Evolutionary conservation across 2,113 vertebrate genomes (phyloP).

Genomic region (Bombycilla garrulus): DNA sequence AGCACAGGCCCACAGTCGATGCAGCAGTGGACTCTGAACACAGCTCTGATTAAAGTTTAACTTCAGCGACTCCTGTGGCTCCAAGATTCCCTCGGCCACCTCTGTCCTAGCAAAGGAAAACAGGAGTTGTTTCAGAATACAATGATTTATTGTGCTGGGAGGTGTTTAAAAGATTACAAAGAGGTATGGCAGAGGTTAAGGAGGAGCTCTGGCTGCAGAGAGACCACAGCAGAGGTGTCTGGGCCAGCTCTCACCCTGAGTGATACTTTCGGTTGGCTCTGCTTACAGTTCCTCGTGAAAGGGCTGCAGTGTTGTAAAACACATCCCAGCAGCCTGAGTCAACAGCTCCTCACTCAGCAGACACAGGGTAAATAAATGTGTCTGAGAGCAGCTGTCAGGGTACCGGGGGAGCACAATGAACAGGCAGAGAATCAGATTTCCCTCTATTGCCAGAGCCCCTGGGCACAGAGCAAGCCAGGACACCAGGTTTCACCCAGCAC

Average conservation of each 20-base stretch:
- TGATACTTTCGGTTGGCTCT: not conserved
- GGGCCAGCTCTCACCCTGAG: not conserved
- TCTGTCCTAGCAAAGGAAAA: conserved; percentile 78
- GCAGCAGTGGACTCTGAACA: conserved; percentile 84
- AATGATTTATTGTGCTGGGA: not conserved
- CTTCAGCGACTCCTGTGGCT: conserved; percentile 86
- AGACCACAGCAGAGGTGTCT: not conserved
- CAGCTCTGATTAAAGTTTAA: conserved; percentile 85
- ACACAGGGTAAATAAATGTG: not conserved
- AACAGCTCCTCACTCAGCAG: not conserved
- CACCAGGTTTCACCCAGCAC: rapidly evolving
- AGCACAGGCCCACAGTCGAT: conserved; percentile 85
- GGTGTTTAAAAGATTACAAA: not conserved
- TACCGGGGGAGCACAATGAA: not conserved
- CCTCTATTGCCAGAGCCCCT: not conserved
- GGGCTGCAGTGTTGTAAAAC: not conserved
- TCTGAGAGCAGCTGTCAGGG: not conserved
- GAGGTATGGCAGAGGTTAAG: not conserved
- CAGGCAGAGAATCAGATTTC: not conserved
- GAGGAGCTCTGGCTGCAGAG: not conserved
- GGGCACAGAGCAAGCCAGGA: not conserved
- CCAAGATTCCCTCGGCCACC: conserved; percentile 87
- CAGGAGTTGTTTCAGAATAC: not conserved
- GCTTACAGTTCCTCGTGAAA: not conserved
- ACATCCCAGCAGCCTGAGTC: not conserved